These are phyloP conservation scores for Petrophora chlorosata DNA, from an alignment of 2,888 invertebrate species.

Conservation along the genomic window DNA sequence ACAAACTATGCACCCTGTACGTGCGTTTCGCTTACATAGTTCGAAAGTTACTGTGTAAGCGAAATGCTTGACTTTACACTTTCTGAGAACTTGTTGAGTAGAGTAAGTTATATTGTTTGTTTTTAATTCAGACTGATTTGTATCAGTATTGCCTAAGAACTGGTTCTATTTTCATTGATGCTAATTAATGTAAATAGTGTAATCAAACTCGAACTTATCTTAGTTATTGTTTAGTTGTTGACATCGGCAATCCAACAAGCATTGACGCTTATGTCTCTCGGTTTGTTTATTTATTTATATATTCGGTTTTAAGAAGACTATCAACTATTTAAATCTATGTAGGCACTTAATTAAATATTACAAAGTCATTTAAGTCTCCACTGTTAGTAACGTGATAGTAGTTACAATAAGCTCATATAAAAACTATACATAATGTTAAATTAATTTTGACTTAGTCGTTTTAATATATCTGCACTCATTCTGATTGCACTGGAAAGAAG, in stretches of 20 bases:
- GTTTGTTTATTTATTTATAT: no score
- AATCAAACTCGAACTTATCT: slow-evolving; percentile 13
- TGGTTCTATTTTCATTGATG: not conserved
- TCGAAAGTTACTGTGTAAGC: slow-evolving; percentile 14
- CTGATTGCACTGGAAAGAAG: no score
- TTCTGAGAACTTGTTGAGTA: slow-evolving; percentile 16
- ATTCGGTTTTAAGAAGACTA: no score
- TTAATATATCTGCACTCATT: no score
- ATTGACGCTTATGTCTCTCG: no score
- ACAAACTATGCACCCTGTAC: slow-evolving; percentile 2
- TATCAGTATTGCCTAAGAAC: not conserved
- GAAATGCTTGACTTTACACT: slow-evolving; percentile 9
- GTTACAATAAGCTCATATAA: no score
- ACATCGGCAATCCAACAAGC: slow-evolving; percentile 13
- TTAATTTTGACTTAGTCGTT: no score
- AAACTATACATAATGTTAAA: no score
- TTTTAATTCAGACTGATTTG: not conserved
- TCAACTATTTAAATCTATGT: no score
- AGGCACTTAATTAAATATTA: no score
- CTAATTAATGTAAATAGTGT: slow-evolving; percentile 10
- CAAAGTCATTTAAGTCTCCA: no score
- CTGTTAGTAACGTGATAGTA: no score
- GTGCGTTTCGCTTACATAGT: slow-evolving; percentile 13
- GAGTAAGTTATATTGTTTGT: not conserved
- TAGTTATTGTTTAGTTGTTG: slow-evolving; percentile 20